Conservation (phyloP, 2,797 vertebrate genomes). For the Anisognathus igniventris region DNA sequence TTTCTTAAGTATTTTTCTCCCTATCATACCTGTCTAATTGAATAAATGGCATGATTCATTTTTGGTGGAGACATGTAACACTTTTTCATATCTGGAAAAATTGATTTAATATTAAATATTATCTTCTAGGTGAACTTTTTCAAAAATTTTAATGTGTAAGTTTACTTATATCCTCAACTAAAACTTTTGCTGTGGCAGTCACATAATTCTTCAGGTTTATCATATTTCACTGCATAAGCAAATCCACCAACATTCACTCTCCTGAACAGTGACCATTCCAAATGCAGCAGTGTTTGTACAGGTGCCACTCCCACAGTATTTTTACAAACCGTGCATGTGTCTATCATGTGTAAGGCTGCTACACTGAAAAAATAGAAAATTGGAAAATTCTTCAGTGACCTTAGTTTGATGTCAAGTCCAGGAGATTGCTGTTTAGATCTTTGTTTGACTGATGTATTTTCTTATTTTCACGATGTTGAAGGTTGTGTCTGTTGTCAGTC, state of each 20-base stretch:
- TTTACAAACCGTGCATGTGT: background rate
- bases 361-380: background rate
- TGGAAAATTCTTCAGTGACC: background rate
- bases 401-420: background rate
- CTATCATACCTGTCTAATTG: background rate
- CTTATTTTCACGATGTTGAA: background rate
- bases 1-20: background rate
- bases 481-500: background rate
- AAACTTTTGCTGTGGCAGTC: background rate
- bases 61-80: background rate
- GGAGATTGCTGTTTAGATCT: background rate
- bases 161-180: background rate
- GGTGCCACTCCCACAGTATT: background rate
- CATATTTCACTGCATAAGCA: background rate
- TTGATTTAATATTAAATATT: background rate
- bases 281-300: background rate
- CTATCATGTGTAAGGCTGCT: background rate
- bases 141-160: background rate
- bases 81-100: background rate
- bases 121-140: background rate
- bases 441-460: background rate
- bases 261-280: fast-evolving
- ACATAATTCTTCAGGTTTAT: background rate
- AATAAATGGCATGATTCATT: background rate
- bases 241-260: background rate